These are phyloP conservation scores for Lemur catta DNA, from an alignment of 2,797 vertebrate genomes.

Conservation along the genomic window DNA sequence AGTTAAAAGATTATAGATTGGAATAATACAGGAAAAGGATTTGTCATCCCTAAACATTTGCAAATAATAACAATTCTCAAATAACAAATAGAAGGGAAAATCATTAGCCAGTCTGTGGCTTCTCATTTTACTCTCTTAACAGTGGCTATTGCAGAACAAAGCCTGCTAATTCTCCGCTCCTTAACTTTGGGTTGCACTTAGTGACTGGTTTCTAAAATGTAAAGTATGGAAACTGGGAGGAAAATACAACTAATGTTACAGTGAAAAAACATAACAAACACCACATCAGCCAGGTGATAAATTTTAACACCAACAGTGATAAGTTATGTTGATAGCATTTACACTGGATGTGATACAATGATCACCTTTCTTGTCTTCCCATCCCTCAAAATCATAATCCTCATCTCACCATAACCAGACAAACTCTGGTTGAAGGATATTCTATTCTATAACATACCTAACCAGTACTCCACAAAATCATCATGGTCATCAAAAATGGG, in stretches of 20 bases:
- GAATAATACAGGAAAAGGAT: too few relatives aligned
- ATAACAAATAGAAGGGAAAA: neutral
- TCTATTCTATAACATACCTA: too few relatives aligned
- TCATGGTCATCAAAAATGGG: too few relatives aligned
- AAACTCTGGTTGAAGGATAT: too few relatives aligned
- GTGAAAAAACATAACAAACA: too few relatives aligned
- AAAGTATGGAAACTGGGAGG: neutral
- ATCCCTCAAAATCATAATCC: too few relatives aligned
- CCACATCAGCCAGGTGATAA: neutral
- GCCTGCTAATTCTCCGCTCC: neutral
- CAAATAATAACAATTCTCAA: neutral
- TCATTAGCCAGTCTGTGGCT: neutral
- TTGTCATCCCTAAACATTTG: too few relatives aligned
- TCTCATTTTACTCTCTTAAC: neutral
- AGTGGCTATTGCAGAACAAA: neutral
- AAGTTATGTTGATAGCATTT: neutral
- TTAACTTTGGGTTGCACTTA: neutral
- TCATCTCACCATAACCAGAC: too few relatives aligned
- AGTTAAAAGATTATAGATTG: too few relatives aligned
- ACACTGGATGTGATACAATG: neutral
- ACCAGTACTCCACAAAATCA: too few relatives aligned
- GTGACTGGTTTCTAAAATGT: neutral
- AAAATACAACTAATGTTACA: neutral
- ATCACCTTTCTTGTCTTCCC: neutral
- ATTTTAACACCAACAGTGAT: neutral